Evolutionary conservation across 1,140 invertebrate species (phyloP), one percentile per base, ranked within the genome.

Genomic region (Homarus americanus): DNA sequence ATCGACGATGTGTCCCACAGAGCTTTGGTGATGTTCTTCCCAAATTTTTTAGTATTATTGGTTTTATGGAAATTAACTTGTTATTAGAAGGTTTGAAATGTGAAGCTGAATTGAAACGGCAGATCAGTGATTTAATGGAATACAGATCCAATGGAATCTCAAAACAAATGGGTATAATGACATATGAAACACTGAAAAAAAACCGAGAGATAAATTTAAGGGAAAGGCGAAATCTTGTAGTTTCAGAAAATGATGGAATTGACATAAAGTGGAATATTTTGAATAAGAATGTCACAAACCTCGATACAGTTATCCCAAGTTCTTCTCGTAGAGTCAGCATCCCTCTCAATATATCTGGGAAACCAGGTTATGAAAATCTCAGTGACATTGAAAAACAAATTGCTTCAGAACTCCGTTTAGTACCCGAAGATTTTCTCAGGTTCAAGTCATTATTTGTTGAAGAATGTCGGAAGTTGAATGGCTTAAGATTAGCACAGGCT

Each of bases 291-390:
- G 36, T 44, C 9, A 38, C 73, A 28, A 73, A 78, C 17, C 28
- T 92, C 12, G 87, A 78, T 28, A 9, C 72, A 69, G 53, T 40
- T 28, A 58, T 82, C 75, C 41, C 82, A 20, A n/a, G 80, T 41
- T 87, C 76, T 49, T 75, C 80, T 0, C 93, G 95, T 44, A 94
- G 93, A 90, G 44, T 93, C 53, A 95, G 96, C 53, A 96, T 96
- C 0, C 97, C 97, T 17, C 94, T 98, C 34, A 96, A 97, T 82
- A 97, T 98, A 92, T 93, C 95, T 85, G 97, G 97, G 84, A 94
- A 98, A 80, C 97, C 97, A 17, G 96, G 96, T 1, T 98, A 96
- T 93, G 96, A 97, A 32, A 96, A 96, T 93, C 94, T 99, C n/a
- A 95, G 94, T 15, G 93, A 95, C 0, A 95, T 95, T 69, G 98